phyloP scores from a whole-genome alignment of 2,888 invertebrate genomes.

The Pseudococcus longispinus region DNA sequence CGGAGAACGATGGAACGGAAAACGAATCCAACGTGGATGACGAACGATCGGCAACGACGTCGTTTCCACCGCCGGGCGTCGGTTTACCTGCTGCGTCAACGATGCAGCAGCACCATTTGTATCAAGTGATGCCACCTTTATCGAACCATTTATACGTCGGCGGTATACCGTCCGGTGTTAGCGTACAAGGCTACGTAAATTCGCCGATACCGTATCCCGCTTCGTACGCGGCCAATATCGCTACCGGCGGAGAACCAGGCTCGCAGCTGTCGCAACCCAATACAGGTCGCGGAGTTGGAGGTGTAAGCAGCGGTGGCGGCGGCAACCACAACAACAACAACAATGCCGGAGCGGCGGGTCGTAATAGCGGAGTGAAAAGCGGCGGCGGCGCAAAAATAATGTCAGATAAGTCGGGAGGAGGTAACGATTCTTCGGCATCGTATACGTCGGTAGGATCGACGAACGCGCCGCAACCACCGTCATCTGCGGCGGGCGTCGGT shows the following conservation, averaged over 20 bases:
- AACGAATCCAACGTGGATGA: constrained; percentile 21
- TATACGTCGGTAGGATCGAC: neutral
- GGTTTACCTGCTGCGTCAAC: constrained; percentile 12
- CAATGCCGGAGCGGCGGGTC: neutral
- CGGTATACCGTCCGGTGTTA: constrained; percentile 40
- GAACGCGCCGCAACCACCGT: neutral
- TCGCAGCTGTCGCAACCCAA: neutral
- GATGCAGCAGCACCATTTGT: constrained; percentile 50
- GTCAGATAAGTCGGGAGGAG: neutral
- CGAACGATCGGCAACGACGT: neutral
- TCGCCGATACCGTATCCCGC: constrained; percentile 49
- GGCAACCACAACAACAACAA: neutral
- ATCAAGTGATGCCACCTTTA: constrained; percentile 50
- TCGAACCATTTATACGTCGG: constrained; percentile 45
- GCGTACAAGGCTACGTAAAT: constrained; percentile 36
- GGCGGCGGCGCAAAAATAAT: neutral
- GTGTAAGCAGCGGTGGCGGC: neutral
- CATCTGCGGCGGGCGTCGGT: neutral
- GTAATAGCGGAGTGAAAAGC: neutral
- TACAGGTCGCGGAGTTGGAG: neutral
- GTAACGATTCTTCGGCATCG: neutral
- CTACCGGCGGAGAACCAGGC: neutral
- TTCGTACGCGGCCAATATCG: neutral
- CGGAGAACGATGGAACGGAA: constrained; percentile 49
- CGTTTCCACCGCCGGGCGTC: constrained; percentile 42